Percentiles rank a stretch among this genome's conserved stretches.
phyloP scores from a whole-genome alignment of 2,113 vertebrate species.

The Forbesichthys papilliferus region DNA sequence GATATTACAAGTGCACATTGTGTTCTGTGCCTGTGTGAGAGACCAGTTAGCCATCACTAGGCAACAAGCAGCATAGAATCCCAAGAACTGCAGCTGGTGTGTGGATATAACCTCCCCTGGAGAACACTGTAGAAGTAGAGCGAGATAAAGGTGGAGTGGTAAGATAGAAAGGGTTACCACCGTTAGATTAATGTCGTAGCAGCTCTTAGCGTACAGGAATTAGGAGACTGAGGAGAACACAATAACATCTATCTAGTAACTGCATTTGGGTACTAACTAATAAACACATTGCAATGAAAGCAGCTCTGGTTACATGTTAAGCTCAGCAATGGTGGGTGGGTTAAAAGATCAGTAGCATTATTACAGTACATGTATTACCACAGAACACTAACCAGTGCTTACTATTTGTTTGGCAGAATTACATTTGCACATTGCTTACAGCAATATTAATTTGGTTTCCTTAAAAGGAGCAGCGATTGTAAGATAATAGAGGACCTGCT shows the following conservation, averaged over 20 bases:
- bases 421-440: too few species aligned
- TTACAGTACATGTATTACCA: too few species aligned
- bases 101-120: slow-evolving; percentile 29
- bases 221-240: slow-evolving; percentile 9
- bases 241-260: background rate
- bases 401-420: too few species aligned
- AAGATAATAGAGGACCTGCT: too few species aligned
- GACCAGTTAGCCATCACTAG: slow-evolving; percentile 58
- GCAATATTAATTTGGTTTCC: too few species aligned
- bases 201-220: slow-evolving; percentile 11
- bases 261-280: too few species aligned
- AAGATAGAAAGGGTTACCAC: slow-evolving; percentile 23
- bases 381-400: too few species aligned
- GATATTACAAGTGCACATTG: slow-evolving; percentile 36
- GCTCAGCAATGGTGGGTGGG: too few species aligned
- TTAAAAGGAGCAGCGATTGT: too few species aligned
- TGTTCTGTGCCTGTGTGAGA: slow-evolving; percentile 36
- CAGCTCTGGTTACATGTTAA: too few species aligned
- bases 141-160: slow-evolving; percentile 35
- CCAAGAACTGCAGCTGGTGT: slow-evolving; percentile 23
- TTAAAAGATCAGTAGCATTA: too few species aligned
- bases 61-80: slow-evolving; percentile 66
- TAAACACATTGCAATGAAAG: too few species aligned
- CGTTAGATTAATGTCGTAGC: background rate
- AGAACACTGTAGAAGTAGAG: slow-evolving; percentile 27